These are phyloP conservation scores for Trichosurus vulpecula DNA, from an alignment of 2,797 vertebrate species.

Conservation along the genomic window DNA sequence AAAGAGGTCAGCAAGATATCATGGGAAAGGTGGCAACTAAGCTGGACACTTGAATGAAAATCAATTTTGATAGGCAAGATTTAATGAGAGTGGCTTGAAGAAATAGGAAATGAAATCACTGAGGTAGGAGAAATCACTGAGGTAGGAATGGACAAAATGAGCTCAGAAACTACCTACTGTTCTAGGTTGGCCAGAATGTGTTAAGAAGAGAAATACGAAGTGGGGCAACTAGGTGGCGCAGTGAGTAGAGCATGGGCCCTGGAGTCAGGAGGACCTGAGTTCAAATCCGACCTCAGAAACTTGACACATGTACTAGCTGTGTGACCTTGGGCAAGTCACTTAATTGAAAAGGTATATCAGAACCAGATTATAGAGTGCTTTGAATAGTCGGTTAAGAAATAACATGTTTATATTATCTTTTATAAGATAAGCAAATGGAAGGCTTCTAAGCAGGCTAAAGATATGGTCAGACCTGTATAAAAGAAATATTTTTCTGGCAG, in stretches of 20 bases:
- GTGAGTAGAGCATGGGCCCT: too few relatives aligned
- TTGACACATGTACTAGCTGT: too few relatives aligned
- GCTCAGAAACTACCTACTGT: neutral
- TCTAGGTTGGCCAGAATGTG: neutral
- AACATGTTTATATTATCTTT: neutral
- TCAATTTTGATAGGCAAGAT: neutral
- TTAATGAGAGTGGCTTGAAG: neutral
- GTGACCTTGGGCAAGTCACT: too few relatives aligned
- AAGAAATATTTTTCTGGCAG: neutral
- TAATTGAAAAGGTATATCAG: neutral
- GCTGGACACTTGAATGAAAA: neutral
- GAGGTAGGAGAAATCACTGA: neutral
- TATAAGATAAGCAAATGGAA: neutral
- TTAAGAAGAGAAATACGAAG: too few relatives aligned
- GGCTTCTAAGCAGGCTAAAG: neutral
- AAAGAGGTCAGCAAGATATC: neutral
- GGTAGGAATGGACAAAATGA: neutral
- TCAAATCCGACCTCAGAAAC: too few relatives aligned
- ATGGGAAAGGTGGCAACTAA: neutral
- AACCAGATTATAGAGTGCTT: neutral
- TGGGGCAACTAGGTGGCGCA: too few relatives aligned
- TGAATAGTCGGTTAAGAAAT: neutral
- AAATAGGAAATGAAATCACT: neutral
- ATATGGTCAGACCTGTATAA: neutral
- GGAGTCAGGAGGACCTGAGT: too few relatives aligned